Conservation (phyloP, 2,888 invertebrate species). For the Argyresthia albistria region DNA sequence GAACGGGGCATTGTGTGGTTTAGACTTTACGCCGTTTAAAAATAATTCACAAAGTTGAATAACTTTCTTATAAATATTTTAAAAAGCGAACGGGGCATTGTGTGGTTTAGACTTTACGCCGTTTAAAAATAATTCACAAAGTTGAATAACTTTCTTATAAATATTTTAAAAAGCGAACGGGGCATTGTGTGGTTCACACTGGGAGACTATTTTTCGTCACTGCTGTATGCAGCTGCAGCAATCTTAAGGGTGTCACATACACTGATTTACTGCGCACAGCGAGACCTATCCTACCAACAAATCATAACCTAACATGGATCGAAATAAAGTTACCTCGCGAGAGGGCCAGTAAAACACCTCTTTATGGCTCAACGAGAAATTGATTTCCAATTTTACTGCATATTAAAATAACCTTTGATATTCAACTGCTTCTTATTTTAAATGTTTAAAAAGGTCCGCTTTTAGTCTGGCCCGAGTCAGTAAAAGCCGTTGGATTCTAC, state of each 20-base stretch:
- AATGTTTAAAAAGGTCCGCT: slow-evolving; percentile 11
- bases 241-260: slow-evolving; percentile 44
- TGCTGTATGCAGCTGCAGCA: slow-evolving; percentile 37
- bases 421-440: slow-evolving; percentile 50
- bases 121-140: slow-evolving; percentile 14
- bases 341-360: slow-evolving; percentile 42
- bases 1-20: slow-evolving; percentile 15
- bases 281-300: slow-evolving; percentile 51
- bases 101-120: slow-evolving; percentile 14
- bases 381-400: slow-evolving; percentile 66
- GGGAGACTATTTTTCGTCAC: slow-evolving; percentile 38
- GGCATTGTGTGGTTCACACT: slow-evolving; percentile 19
- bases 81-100: slow-evolving; percentile 14
- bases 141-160: slow-evolving; percentile 16
- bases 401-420: slow-evolving; percentile 63
- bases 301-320: slow-evolving; percentile 37
- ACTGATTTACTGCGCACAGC: slow-evolving; percentile 59
- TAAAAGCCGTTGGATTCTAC: slow-evolving; percentile 22
- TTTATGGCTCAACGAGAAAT: slow-evolving; percentile 57
- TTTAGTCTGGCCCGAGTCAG: not conserved
- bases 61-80: slow-evolving; percentile 17
- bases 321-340: slow-evolving; percentile 31
- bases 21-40: slow-evolving; percentile 11
- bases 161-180: slow-evolving; percentile 15
- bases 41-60: slow-evolving; percentile 15